Conservation (phyloP, 2,888 invertebrate genomes). For the Tetropium fuscum region DNA sequence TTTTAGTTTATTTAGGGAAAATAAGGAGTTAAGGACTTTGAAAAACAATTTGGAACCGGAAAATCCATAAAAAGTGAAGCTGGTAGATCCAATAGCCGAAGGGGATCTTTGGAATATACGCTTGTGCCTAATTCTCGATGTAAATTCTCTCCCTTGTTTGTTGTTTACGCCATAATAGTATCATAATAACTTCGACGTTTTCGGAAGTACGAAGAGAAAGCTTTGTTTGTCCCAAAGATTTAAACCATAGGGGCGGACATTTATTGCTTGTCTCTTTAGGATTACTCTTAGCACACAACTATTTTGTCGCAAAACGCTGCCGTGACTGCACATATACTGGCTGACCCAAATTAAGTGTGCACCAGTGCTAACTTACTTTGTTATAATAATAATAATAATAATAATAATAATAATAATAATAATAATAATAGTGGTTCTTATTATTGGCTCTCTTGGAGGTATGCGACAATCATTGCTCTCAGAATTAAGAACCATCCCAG, state of each 20-base stretch:
- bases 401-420: no score
- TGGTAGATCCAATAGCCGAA: constrained; percentile 43
- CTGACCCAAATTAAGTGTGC: no score
- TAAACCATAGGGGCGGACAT: constrained; percentile 57
- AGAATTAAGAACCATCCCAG: no score
- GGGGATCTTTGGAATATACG: constrained; percentile 39
- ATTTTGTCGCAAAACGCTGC: no score
- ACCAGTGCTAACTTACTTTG: no score
- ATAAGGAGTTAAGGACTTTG: constrained; percentile 16
- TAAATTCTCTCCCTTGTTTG: constrained; percentile 62
- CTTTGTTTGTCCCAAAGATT: constrained; percentile 63
- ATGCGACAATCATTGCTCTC: no score
- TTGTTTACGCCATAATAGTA: constrained; percentile 65
- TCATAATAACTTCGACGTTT: constrained; percentile 49
- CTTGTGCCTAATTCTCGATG: constrained; percentile 34
- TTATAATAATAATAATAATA: no score
- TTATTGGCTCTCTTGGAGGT: no score
- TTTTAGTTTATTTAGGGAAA: constrained; percentile 8
- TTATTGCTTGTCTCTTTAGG: constrained; percentile 53
- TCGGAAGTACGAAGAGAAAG: constrained; percentile 56
- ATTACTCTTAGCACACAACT: no score
- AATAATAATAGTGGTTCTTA: no score
- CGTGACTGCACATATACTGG: no score
- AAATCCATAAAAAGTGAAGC: constrained; percentile 42
- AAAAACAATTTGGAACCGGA: constrained; percentile 26